Evolutionary conservation across 2,113 vertebrate species (phyloP).

Genomic region (Vidua chalybeata): DNA sequence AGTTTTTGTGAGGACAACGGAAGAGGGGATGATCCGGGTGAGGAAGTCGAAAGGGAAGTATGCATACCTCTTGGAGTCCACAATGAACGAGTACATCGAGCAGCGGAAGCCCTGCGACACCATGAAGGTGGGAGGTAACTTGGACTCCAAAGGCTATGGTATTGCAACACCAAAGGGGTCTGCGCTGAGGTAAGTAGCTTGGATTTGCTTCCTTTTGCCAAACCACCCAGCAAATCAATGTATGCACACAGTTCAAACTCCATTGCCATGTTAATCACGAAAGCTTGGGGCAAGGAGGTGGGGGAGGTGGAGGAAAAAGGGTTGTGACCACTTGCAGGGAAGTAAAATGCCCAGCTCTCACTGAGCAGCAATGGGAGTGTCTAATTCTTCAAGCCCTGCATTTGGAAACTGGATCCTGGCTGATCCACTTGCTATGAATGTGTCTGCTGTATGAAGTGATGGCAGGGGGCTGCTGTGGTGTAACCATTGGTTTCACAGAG

Average conservation of each 20-base stretch:
- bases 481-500: conserved; percentile 64
- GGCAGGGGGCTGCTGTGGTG: conserved; percentile 47
- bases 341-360: neutral
- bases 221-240: conserved; percentile 13
- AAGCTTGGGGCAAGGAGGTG: neutral
- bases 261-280: conserved; percentile 19
- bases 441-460: conserved; percentile 24
- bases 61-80: conserved; percentile 97
- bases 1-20: conserved; percentile 97
- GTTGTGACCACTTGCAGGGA: neutral
- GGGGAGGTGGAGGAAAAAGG: neutral
- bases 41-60: conserved; percentile 99
- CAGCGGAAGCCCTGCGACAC: conserved; percentile 97
- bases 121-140: conserved; percentile 99
- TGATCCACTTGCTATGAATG: conserved; percentile 58
- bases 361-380: conserved; percentile 5
- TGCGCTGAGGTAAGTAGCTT: conserved; percentile 88
- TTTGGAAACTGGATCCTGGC: conserved; percentile 53
- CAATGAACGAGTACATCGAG: conserved; percentile 99
- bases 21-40: conserved; percentile 95
- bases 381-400: conserved; percentile 50
- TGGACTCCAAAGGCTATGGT: conserved; percentile 99
- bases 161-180: conserved; percentile 98
- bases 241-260: conserved; percentile 49
- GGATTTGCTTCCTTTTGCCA: conserved; percentile 52